phyloP scores from a whole-genome alignment of 2,113 vertebrate genomes.

The Oryctolagus cuniculus region mOryCun1.1 NC_091440.1:82526501-82527000 shows the following conservation, averaged over 20 bases:
- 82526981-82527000: neutral
- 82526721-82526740: neutral
- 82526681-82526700: neutral
- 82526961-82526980: neutral
- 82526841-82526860: neutral
- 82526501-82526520: no score
- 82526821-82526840: neutral
- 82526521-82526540: no score
- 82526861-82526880: neutral
- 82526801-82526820: neutral
- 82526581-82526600: no score
- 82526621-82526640: no score
- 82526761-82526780: neutral
- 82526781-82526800: neutral
- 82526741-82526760: neutral
- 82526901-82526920: neutral
- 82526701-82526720: neutral
- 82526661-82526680: neutral
- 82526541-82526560: no score
- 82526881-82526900: conserved; percentile 16
- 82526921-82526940: neutral
- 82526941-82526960: neutral
- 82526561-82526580: no score
- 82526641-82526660: no score
- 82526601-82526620: no score